Conservation (phyloP, 2,797 vertebrate species). For the Crypturellus tataupa region DNA sequence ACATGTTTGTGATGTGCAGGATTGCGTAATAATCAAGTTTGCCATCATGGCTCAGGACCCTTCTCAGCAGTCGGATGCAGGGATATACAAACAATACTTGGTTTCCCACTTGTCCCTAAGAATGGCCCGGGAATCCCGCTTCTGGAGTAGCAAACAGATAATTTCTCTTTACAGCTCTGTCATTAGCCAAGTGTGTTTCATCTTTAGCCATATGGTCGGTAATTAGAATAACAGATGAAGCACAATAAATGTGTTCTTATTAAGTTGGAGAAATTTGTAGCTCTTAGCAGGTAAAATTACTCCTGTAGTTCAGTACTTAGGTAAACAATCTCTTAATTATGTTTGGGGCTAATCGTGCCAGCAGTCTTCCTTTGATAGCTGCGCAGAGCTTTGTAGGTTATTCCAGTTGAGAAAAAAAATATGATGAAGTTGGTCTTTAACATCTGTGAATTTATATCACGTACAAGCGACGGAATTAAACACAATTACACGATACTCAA, state of each 20-base stretch:
- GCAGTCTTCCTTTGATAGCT: not conserved
- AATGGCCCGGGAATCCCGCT: not conserved
- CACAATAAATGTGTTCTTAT: not conserved
- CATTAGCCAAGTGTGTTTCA: not conserved
- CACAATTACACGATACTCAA: not conserved
- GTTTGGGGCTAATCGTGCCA: not conserved
- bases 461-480: not conserved
- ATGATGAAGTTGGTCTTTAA: not conserved
- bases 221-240: constrained; percentile 27
- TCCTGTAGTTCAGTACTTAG: not conserved
- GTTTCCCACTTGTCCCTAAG: not conserved
- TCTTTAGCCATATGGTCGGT: not conserved
- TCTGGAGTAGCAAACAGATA: not conserved
- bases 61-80: not conserved
- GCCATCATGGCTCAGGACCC: not conserved
- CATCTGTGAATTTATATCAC: not conserved
- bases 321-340: constrained; percentile 27
- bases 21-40: not conserved
- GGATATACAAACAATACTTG: not conserved
- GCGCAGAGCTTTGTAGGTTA: not conserved
- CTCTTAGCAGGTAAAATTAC: constrained; percentile 4
- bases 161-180: not conserved
- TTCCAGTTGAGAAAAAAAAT: not conserved
- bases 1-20: not conserved
- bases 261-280: not conserved